phyloP scores from a whole-genome alignment of 2,113 vertebrate genomes.

The Istiophorus platypterus region DNA sequence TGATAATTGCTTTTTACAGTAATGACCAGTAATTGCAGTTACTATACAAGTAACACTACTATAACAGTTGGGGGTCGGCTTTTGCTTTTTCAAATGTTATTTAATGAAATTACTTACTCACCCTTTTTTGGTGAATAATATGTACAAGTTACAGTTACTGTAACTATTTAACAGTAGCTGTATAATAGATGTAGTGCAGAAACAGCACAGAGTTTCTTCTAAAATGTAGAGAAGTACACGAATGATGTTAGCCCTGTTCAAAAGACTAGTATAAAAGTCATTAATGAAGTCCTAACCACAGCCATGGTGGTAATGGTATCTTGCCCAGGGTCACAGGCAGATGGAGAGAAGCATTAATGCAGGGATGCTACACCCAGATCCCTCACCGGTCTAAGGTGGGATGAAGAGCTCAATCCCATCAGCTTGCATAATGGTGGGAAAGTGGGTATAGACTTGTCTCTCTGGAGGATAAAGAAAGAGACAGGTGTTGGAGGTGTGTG shows the following conservation, averaged over 20 bases:
- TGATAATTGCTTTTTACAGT: no score
- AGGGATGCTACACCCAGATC: conserved; percentile 77
- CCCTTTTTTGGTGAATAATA: no score
- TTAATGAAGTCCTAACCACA: conserved; percentile 31
- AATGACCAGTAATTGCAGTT: no score
- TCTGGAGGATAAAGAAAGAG: conserved; percentile 19
- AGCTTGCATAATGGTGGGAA: conserved; percentile 2
- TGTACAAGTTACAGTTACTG: no score
- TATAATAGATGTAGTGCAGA: neutral
- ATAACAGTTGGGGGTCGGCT: no score
- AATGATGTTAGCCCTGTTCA: no score
- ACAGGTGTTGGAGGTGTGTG: conserved; percentile 28
- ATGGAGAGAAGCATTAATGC: conserved; percentile 83
- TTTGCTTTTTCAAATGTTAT: no score
- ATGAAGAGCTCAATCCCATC: conserved; percentile 77
- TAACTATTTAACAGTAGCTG: neutral
- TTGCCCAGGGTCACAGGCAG: conserved; percentile 74
- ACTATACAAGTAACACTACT: no score
- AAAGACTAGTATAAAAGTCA: conserved; percentile 20
- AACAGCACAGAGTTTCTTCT: no score
- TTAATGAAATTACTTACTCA: no score
- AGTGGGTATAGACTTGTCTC: conserved; percentile 13
- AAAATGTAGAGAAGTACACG: no score
- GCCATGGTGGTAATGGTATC: conserved; percentile 73
- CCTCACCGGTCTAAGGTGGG: conserved; percentile 73